phyloP scores from a whole-genome alignment of 2,113 vertebrate species.

The Peromyscus polionotus region DNA sequence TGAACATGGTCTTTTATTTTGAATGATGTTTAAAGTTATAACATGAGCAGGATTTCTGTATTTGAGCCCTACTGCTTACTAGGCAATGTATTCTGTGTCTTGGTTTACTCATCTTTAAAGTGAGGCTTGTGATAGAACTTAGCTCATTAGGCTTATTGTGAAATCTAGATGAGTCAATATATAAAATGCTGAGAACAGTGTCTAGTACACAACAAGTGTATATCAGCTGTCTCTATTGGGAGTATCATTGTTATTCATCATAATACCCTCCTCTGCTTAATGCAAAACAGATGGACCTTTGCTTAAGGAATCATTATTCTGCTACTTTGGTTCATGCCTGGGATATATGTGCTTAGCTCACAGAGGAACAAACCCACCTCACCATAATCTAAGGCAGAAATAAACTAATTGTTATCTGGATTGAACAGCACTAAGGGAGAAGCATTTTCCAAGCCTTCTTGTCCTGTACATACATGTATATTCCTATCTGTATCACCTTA shows the following conservation, averaged over 20 bases:
- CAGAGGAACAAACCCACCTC: conserved; percentile 22
- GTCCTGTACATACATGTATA: neutral
- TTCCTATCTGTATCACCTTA: neutral
- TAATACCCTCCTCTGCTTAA: neutral
- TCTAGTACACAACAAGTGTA: neutral
- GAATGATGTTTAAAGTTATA: neutral
- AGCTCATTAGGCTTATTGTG: neutral
- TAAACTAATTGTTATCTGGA: neutral
- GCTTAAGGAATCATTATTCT: conserved; percentile 31
- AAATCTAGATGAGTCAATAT: conserved; percentile 3
- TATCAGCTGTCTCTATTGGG: neutral
- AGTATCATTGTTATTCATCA: neutral
- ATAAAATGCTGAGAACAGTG: neutral
- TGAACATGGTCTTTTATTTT: conserved; percentile 42
- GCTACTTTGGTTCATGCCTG: conserved; percentile 18
- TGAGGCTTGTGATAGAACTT: conserved; percentile 19
- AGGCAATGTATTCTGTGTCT: neutral
- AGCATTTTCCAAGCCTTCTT: neutral
- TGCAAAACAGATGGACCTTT: neutral
- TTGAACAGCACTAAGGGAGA: neutral
- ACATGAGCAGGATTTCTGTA: neutral
- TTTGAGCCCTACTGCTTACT: neutral
- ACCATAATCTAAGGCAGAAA: conserved; percentile 20
- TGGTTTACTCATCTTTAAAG: neutral
- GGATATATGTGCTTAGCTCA: neutral